A percentile compares a stretch with the other conserved stretches of the same genome.
Evolutionary conservation across 2,797 vertebrate genomes (phyloP).

Genomic region (Acanthornis magna): DNA sequence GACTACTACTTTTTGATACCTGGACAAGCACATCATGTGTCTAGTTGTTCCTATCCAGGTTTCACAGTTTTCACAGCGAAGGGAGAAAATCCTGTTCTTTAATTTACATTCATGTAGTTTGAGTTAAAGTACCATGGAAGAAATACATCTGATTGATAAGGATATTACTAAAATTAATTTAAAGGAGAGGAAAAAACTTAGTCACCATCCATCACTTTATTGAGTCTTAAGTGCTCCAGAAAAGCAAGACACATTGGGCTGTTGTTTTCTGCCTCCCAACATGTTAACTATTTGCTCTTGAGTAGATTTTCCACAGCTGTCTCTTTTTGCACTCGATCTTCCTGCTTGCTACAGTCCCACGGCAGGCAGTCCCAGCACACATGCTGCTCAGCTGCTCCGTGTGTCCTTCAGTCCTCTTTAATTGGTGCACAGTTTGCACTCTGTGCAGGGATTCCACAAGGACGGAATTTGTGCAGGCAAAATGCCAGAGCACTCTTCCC

Average conservation of each 20-base stretch:
- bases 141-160: background rate
- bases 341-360: background rate
- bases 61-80: background rate
- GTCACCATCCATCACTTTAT: background rate
- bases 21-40: background rate
- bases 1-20: background rate
- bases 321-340: slow-evolving; percentile 34
- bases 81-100: background rate
- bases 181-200: background rate
- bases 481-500: slow-evolving; percentile 31
- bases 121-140: background rate
- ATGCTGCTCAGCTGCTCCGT: slow-evolving; percentile 27
- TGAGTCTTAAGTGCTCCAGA: background rate
- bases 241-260: background rate
- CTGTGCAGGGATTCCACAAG: slow-evolving; percentile 44
- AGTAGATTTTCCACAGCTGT: slow-evolving; percentile 43
- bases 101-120: background rate
- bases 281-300: slow-evolving; percentile 46
- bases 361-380: background rate
- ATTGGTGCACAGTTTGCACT: slow-evolving; percentile 58
- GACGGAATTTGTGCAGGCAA: slow-evolving; percentile 25
- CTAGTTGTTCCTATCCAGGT: background rate
- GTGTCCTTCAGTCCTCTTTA: slow-evolving; percentile 59
- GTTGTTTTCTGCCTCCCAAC: background rate
- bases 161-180: background rate